A percentile compares a stretch with the other conserved stretches of the same genome.
Evolutionary conservation across 2,113 vertebrate genomes (phyloP).

Genomic region (Cheilinus undulatus): DNA sequence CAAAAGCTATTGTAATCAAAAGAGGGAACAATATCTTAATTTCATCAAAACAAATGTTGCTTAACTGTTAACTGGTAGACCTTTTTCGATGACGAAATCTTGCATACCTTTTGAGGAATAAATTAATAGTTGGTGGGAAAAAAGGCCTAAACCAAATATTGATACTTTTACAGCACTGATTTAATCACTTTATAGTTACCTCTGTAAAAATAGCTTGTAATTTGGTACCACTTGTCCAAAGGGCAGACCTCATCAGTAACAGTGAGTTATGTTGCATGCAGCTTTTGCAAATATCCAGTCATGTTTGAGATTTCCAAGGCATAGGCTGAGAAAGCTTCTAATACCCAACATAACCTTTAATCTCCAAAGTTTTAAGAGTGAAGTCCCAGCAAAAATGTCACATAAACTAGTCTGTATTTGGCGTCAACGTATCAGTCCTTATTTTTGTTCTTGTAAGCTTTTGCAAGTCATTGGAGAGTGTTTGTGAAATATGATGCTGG

Average conservation of each 20-base stretch:
- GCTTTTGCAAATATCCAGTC: background rate
- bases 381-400: background rate
- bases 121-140: no score
- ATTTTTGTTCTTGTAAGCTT: background rate
- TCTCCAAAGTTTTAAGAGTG: no score
- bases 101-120: no score
- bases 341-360: no score
- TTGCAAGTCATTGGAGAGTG: conserved; percentile 13
- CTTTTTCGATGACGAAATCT: no score
- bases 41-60: no score
- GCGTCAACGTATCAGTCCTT: background rate
- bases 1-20: no score
- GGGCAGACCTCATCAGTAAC: background rate
- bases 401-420: background rate
- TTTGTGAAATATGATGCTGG: conserved; percentile 24
- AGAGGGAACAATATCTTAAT: no score
- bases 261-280: background rate
- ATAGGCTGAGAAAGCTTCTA: no score
- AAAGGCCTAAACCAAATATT: no score
- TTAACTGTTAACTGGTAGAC: no score
- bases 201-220: background rate
- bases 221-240: background rate
- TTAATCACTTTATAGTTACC: no score
- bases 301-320: background rate
- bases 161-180: background rate